phyloP scores from a whole-genome alignment of 2,888 invertebrate genomes.

The Rhamphomyia laevipes region DNA sequence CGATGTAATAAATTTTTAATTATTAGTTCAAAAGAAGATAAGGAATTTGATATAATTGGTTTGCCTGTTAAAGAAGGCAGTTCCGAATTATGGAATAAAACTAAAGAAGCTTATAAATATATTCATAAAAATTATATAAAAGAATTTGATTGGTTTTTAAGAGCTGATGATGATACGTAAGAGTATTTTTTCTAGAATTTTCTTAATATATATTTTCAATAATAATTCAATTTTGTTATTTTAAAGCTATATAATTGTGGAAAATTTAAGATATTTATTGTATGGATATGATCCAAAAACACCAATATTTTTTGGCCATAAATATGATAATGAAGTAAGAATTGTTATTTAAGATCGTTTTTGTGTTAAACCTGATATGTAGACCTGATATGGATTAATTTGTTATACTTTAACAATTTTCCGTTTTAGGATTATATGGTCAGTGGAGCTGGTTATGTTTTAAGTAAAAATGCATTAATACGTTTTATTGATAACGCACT shows the following conservation, averaged over 20 bases:
- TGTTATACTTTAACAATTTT: neutral
- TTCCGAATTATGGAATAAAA: constrained; percentile 85
- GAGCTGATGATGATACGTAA: constrained; percentile 96
- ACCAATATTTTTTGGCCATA: constrained; percentile 76
- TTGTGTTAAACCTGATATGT: no score
- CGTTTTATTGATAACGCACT: constrained; percentile 67
- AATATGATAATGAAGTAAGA: constrained; percentile 51
- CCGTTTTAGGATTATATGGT: constrained; percentile 71
- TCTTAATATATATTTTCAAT: neutral
- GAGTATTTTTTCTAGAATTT: constrained; percentile 30
- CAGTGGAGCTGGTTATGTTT: constrained; percentile 88
- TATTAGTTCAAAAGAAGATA: constrained; percentile 66
- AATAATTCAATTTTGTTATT: neutral
- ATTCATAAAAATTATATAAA: constrained; percentile 67
- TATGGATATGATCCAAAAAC: constrained; percentile 53
- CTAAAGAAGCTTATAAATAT: constrained; percentile 79
- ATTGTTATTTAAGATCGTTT: no score
- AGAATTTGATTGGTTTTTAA: constrained; percentile 88
- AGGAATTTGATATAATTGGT: constrained; percentile 60
- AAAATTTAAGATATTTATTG: constrained; percentile 81
- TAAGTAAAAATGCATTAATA: constrained; percentile 70
- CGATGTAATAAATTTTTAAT: constrained; percentile 75
- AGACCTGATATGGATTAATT: no score
- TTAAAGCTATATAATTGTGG: constrained; percentile 72
- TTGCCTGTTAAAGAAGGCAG: constrained; percentile 74